Evolutionary conservation across 2,888 invertebrate genomes (phyloP), one percentile per base, ranked within the genome.

Genomic region (Nomada ferruginata): DNA sequence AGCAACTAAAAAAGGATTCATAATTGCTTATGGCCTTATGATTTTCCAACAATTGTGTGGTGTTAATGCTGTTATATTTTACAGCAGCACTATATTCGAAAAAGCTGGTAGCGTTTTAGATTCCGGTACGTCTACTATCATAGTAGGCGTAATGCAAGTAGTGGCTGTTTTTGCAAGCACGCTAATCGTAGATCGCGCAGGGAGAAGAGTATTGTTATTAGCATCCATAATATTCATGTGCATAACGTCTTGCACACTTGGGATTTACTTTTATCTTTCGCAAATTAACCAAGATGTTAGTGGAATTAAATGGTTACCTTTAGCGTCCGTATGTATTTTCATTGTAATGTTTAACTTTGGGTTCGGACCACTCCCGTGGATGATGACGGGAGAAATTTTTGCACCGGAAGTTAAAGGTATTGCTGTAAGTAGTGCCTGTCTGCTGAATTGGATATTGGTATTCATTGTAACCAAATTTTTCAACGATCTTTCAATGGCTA

Each of bases 31-130:
- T 91, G 96, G 96, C 3, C 95, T 98, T 10, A 98, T 98, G 98
- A 94, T 98, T 89, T 97, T 98, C 94, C 98, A 98, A 92, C 98
- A 98, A 92, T 94, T 98, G 75, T 96, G 97, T 80, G 97, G 97
- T 55, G 96, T 97, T 69, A 98, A 98, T 90, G 97, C 97, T 0
- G 96, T 98, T 9, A 96, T 98, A 84, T 97, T 98, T 93, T 97
- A 97, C 90, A 95, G 96, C 0, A 95, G 95, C 0, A 93, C 94
- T 2, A 98, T 98, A 80, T 98, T 98, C 93, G 90, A 94, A 0
- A 2, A 95, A 52, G 96, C 97, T 15, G 96, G 95, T 5, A 95
- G 95, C 1, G 84, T 94, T 0, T 94, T 97, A 36, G 93, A 95
- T 18, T 92, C 96, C 0, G 94, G 95, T 50, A 91, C 95, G 9